Base-by-base conservation (phyloP, 2,113 vertebrate species). In the Dendrocopos noguchii region DNA sequence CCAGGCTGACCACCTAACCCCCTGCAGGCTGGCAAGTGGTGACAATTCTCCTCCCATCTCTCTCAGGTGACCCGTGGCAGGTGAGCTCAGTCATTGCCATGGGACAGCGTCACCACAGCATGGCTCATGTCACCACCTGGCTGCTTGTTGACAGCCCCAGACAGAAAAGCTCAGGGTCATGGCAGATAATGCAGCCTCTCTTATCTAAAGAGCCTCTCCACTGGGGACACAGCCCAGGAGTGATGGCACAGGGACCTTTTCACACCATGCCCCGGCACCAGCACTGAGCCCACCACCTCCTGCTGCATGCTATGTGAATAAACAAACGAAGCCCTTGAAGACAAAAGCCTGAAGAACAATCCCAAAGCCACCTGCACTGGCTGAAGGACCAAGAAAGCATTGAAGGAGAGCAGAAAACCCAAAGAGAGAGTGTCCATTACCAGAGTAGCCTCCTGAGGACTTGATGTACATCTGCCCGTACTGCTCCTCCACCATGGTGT, bases 401-500 rank as follows among this genome's bases (percentile, higher is more conserved):
- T 0, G 10, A 12, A 3, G 60, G 18, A 34, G 25, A 47, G 66
- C 24, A 15, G 33, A 47, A 77, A 87, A 70, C 65, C 67, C 81
- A 34, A 72, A 44, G 24, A 70, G 31, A 73, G 36, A 80, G 27
- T 0, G 5, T 65, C 79, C 73, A 1, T 96, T 98, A 99, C 99
- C 98, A 88, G 98, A 97, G 12, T 99, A 99, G 81, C 98, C 95
- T 90, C 99, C 98, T 0, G 97, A 96, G 4, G 98, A 97, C 85
- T 99, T 99, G 90, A 98, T 98, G 90, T 99, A 99, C 95, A 99
- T 96, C 95, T 99, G 99, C 92, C 98, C 98, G 6, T 99, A 99
- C 78, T 98, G 96, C 68, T 99, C 99, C 90, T 99, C 99, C 10
- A 97, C 95, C 95, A 99, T 99, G 66, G 98, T 98, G 73, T 99